Base-by-base conservation (phyloP, 2,888 invertebrate species). In the Zootermopsis nevadensis region DNA sequence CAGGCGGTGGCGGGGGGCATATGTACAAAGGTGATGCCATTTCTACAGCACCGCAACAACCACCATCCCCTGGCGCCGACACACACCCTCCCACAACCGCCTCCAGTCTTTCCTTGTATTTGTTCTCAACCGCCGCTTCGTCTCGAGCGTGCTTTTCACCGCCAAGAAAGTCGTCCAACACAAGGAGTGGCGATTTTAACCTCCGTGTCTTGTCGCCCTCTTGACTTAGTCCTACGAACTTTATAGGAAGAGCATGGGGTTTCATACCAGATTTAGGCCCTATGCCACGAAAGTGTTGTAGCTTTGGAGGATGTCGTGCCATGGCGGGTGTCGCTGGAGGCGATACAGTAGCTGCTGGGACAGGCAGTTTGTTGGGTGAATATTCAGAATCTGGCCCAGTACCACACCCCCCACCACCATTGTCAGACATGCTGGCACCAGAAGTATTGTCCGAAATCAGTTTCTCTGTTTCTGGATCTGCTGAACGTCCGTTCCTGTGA, bases 381-480 rank as follows among this genome's bases (percentile, higher is more conserved):
- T 88, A 89, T 81, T 90, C 89, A 84, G 88, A 88, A 19, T 89
- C 89, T 60, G 88, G 89, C 74, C 88, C 88, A 38, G 86, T 80
- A 82, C 88, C 86, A 24, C 87, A 86, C 85, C 88, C 86, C 86
- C 88, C 86, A 77, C 91, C 91, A 87, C 84, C 83, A 81, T 82
- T 82, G 60, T 82, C 80, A 85, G 92, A 93, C 84, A 91, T 90
- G 83, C 92, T 92, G 67, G 91, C 90, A 77, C 91, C 90, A 80
- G 93, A 93, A 87, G 92, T 91, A 87, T 92, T 93, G 77, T 72
- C 83, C 76, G 93, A 92, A 87, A 95, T 93, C 79, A 95, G 91
- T 86, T 94, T 93, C 89, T 95, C 95, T 87, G 94, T 95, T 89
- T 95, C 95, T 83, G 94, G 94, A 89, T 95, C 95, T 84, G 91